phyloP scores from a whole-genome alignment of 2,797 vertebrate species.

The Anguilla megastoma region DNA sequence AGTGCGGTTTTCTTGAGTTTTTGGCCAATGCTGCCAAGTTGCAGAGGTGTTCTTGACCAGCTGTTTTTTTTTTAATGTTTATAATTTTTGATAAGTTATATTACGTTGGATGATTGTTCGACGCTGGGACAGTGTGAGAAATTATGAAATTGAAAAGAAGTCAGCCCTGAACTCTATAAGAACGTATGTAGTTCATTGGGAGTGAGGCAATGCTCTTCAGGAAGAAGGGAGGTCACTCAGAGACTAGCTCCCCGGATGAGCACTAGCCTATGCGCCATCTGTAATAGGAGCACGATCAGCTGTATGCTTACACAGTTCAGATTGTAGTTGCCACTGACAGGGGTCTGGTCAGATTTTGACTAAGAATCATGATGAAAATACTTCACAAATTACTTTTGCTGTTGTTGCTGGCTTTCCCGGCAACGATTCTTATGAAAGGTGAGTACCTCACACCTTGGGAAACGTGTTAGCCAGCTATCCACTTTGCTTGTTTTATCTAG shows the following conservation, averaged over 20 bases:
- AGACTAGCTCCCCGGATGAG: slow-evolving; percentile 29
- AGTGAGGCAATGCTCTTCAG: background rate
- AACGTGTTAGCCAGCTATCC: background rate
- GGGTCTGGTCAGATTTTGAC: background rate
- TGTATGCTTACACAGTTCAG: background rate
- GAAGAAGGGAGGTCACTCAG: background rate
- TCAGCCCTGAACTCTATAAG: too few relatives aligned
- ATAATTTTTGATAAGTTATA: too few relatives aligned
- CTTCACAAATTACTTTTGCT: slow-evolving; percentile 70
- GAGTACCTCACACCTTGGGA: slow-evolving; percentile 29
- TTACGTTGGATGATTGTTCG: too few relatives aligned
- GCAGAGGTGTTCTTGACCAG: too few relatives aligned
- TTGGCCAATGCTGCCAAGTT: too few relatives aligned
- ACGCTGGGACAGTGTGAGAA: too few relatives aligned
- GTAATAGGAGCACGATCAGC: background rate
- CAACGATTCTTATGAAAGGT: slow-evolving; percentile 63
- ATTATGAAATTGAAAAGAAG: too few relatives aligned
- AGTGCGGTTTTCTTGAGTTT: too few relatives aligned
- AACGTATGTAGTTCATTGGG: too few relatives aligned
- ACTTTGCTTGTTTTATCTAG: background rate
- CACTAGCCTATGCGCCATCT: background rate
- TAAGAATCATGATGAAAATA: slow-evolving; percentile 58
- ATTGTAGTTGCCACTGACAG: background rate
- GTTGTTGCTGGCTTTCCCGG: slow-evolving; percentile 66
- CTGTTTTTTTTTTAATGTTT: too few relatives aligned